Conservation (phyloP, 2,113 vertebrate species). For the Anser brachyrhynchus region DNA sequence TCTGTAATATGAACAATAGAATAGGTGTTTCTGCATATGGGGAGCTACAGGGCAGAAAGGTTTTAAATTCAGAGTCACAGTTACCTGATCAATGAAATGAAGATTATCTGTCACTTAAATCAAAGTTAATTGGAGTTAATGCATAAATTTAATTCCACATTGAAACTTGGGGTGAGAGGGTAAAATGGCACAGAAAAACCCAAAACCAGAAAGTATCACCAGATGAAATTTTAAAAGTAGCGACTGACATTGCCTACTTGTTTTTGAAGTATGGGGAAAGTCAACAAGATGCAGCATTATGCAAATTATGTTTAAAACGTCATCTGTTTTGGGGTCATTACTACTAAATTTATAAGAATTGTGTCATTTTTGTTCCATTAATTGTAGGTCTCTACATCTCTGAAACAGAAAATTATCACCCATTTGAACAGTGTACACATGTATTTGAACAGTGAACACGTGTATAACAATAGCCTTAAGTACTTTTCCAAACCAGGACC, state of each 20-base stretch:
- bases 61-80: constrained; percentile 30
- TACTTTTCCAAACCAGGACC: not conserved
- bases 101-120: constrained; percentile 6
- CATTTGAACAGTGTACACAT: not conserved
- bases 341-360: not conserved
- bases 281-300: not conserved
- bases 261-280: not conserved
- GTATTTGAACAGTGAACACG: too few relatives aligned
- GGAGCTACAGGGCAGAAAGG: not conserved
- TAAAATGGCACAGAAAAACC: not conserved
- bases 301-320: not conserved
- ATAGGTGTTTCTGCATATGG: not conserved
- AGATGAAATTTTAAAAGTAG: not conserved
- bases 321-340: not conserved
- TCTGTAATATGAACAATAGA: not conserved
- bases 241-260: not conserved
- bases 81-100: constrained; percentile 23
- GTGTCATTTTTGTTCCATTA: not conserved
- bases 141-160: not conserved
- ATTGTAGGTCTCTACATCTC: not conserved
- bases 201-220: not conserved
- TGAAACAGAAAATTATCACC: not conserved
- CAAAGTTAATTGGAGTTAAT: not conserved
- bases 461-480: not conserved
- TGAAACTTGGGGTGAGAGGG: not conserved